Evolutionary conservation across 2,888 invertebrate genomes (phyloP).

Genomic region (Tethea ocularis): DNA sequence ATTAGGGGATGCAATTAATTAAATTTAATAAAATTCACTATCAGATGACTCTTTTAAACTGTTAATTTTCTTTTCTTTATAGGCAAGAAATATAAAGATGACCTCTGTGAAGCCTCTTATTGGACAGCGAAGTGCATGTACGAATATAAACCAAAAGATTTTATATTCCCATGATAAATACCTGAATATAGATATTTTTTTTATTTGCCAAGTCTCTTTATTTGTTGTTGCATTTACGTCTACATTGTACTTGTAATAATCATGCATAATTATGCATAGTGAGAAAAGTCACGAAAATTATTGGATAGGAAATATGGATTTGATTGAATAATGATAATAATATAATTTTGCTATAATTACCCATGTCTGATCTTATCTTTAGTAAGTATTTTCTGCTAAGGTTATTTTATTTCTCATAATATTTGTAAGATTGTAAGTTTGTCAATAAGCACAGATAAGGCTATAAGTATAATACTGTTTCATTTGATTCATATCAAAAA

Average conservation of each 20-base stretch:
- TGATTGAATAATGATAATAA: too few relatives aligned
- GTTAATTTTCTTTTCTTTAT: constrained; percentile 33
- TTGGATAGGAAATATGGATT: not conserved
- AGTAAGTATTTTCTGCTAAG: not conserved
- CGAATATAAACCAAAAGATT: constrained; percentile 66
- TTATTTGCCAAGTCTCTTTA: not conserved
- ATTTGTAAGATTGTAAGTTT: too few relatives aligned
- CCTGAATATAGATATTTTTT: not conserved
- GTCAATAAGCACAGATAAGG: too few relatives aligned
- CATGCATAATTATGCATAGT: not conserved
- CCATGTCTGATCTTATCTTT: not conserved
- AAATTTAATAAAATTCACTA: too few relatives aligned
- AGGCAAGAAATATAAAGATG: constrained; percentile 68
- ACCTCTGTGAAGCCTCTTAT: constrained; percentile 69
- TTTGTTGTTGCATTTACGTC: not conserved
- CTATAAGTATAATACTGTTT: too few relatives aligned
- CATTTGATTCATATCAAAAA: too few relatives aligned
- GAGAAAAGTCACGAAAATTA: not conserved
- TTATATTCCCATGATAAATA: constrained; percentile 58
- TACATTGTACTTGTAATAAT: not conserved
- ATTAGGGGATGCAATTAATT: too few relatives aligned
- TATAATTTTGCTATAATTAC: not conserved
- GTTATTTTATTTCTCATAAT: too few relatives aligned
- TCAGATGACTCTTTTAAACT: too few relatives aligned
- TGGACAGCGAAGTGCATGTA: constrained; percentile 73